Conservation (phyloP, 2,113 vertebrate species). For the Neolamprologus devosi region DNA sequence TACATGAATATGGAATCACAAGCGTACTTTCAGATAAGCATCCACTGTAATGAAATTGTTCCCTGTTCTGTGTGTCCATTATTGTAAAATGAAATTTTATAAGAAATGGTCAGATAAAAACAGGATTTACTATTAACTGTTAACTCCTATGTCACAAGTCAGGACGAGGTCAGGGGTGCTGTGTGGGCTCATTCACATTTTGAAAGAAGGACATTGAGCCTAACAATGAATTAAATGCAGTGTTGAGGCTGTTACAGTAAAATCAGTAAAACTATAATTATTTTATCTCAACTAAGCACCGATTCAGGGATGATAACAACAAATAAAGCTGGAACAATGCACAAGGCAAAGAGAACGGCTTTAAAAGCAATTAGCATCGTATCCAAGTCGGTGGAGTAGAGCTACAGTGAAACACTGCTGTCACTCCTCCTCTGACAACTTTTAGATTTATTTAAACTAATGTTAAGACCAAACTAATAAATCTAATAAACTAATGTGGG, state of each 20-base stretch:
- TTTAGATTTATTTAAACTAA: not conserved
- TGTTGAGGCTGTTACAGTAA: not conserved
- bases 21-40: not conserved
- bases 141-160: not conserved
- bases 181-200: not conserved
- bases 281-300: not conserved
- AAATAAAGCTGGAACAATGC: accelerated
- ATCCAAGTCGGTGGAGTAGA: not conserved
- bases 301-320: not conserved
- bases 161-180: not conserved
- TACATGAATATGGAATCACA: not conserved
- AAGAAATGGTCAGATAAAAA: not conserved
- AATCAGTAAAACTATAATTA: not conserved
- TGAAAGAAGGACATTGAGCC: accelerated
- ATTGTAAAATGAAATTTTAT: not conserved
- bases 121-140: accelerated
- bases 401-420: not conserved
- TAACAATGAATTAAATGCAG: not conserved
- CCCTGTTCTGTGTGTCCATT: not conserved
- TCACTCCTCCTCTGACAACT: not conserved
- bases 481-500: not conserved
- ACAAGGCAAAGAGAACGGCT: accelerated
- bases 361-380: not conserved
- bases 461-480: not conserved
- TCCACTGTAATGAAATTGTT: not conserved